These are phyloP conservation scores for Barypeithes pellucidus DNA, from an alignment of 2,888 invertebrate genomes.

Conservation along the genomic window DNA sequence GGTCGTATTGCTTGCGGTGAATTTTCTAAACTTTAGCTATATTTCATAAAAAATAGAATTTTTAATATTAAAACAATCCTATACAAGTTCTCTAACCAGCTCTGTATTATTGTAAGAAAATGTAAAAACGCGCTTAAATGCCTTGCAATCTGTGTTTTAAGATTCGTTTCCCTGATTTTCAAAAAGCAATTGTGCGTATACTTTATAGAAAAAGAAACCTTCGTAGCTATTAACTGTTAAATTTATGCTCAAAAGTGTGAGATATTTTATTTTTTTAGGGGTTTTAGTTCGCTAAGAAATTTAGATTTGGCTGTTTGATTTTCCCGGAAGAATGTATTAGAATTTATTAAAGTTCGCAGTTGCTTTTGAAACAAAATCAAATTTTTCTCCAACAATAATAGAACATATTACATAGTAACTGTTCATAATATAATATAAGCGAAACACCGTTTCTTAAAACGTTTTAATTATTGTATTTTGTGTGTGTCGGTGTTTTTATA, in stretches of 20 bases:
- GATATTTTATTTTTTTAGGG: conserved; percentile 24
- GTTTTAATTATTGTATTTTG: conserved; percentile 44
- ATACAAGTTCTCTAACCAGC: not conserved
- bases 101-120: conserved; percentile 21
- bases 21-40: too few relatives aligned
- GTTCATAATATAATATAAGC: conserved; percentile 21
- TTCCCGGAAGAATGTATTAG: not conserved
- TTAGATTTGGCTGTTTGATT: not conserved
- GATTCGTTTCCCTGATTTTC: conserved; percentile 34
- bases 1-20: too few relatives aligned
- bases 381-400: conserved; percentile 6
- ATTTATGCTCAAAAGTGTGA: conserved; percentile 40
- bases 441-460: conserved; percentile 9
- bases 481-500: conserved; percentile 57
- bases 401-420: conserved; percentile 21
- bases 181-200: conserved; percentile 45
- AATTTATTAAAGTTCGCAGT: conserved; percentile 12
- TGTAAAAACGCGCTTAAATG: conserved; percentile 45
- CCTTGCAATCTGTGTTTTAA: conserved; percentile 46
- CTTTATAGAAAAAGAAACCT: conserved; percentile 29
- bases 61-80: not conserved
- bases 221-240: conserved; percentile 23
- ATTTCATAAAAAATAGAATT: too few relatives aligned
- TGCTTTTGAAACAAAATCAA: conserved; percentile 40
- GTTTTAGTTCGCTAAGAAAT: conserved; percentile 8